These are phyloP conservation scores for Priocnemis perturbator DNA, from an alignment of 2,888 invertebrate genomes.

Conservation along the genomic window DNA sequence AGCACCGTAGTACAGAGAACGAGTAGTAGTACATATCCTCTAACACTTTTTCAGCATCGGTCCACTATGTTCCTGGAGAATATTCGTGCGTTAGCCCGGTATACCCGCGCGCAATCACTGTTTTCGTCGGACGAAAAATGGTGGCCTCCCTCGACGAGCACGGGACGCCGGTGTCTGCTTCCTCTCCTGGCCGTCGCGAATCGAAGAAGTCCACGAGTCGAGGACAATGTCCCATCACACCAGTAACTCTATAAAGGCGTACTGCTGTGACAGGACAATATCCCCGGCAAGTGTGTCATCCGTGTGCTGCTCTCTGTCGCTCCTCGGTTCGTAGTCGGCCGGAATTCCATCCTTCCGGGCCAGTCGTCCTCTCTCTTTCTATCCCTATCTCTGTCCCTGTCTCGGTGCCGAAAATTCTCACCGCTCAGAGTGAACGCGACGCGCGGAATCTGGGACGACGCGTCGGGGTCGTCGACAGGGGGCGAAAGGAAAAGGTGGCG, in stretches of 20 bases:
- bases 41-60: slow-evolving; percentile 2
- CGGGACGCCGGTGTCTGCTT: neutral
- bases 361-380: neutral
- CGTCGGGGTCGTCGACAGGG: neutral
- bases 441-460: slow-evolving; percentile 4
- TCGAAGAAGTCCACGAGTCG: slow-evolving; percentile 70
- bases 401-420: slow-evolving; percentile 1
- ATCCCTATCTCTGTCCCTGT: neutral
- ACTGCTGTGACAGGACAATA: slow-evolving; percentile 99
- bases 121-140: too few species aligned
- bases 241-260: slow-evolving; percentile 87
- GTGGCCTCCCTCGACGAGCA: neutral
- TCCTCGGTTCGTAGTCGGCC: neutral
- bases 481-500: slow-evolving; percentile 6
- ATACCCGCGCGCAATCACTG: too few species aligned
- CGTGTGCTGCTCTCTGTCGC: neutral
- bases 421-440: neutral
- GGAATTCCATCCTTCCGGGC: neutral
- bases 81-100: too few species aligned
- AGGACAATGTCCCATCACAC: slow-evolving; percentile 94
- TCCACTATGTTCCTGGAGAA: neutral
- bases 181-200: neutral
- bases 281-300: slow-evolving; percentile 80
- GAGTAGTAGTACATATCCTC: slow-evolving; percentile 27
- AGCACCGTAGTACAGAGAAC: slow-evolving; percentile 27